Percentiles rank a stretch among this genome's conserved stretches.
Evolutionary conservation across 2,113 vertebrate species (phyloP).

Genomic region (Recurvirostra avosetta): DNA sequence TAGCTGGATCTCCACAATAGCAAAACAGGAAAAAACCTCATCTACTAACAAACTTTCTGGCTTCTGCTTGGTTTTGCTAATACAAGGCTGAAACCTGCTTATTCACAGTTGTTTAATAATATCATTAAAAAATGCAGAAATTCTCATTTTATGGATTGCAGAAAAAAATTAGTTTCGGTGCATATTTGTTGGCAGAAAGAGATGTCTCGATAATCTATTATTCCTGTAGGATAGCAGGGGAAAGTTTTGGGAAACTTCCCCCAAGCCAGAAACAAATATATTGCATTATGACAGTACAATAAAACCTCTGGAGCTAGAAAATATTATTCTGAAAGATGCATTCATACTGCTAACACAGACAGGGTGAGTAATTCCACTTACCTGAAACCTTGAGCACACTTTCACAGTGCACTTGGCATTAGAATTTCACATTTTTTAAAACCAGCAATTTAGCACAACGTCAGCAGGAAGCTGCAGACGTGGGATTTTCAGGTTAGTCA

Average conservation of each 20-base stretch:
- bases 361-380: background rate
- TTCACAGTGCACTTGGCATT: background rate
- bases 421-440: background rate
- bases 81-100: background rate
- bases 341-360: background rate
- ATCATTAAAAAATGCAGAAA: background rate
- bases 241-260: background rate
- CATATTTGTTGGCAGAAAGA: background rate
- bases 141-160: background rate
- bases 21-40: background rate
- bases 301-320: background rate
- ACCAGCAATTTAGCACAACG: background rate
- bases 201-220: background rate
- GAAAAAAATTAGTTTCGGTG: background rate
- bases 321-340: background rate
- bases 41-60: background rate
- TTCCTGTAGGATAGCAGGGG: background rate
- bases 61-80: background rate
- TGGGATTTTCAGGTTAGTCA: background rate
- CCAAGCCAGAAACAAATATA: background rate
- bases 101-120: background rate
- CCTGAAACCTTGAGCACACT: background rate
- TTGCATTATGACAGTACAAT: background rate
- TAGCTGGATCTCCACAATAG: background rate
- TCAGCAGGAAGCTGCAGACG: background rate